Base-by-base conservation (phyloP, 2,888 invertebrate species). In the Limnephilus rhombicus region DNA sequence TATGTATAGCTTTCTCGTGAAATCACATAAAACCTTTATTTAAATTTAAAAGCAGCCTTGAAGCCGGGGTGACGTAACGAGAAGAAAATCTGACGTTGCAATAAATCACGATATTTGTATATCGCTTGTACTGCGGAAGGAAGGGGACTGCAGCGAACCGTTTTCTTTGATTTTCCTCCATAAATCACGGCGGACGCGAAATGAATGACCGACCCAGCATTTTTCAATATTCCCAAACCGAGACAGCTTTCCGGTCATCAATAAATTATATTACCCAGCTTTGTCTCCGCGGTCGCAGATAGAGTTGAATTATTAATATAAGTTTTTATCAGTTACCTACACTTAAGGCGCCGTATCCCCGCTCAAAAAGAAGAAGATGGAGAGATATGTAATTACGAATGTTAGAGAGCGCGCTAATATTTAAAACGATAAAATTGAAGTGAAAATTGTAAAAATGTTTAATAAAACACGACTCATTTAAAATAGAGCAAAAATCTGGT, bases 211-310 rank as follows among this genome's bases (percentile, higher is more conserved):
- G 92, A 81, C 86, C 90, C 90, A 92, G 90, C 91, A 92, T 93
- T 92, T 93, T 93, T 93, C 93, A 93, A 93, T 93, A 92, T 92
- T 91, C 92, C 89, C 90, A n/a, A 37, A 45, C 18, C 37, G 89
- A 49, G 34, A 49, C 53, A 90, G 83, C 31, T 34, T 68, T 41
- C 5, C 88, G 89, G 91, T 93, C 92, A 93, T 93, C 93, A 92
- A 93, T 93, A 93, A 93, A 93, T 92, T 92, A 92, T 92, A 90
- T 89, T 92, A 92, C 85, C 91, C 41, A 80, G 92, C 92, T 92
- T 93, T 93, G 92, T 68, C 53, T 68, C 53, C 18, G 53, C 53
- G 18, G 18, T 68, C 53, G 5, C 18, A 68, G 53, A 68, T 68
- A 68, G 53, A 24, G 53, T 68, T 68, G 53, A 68, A 68, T 68